These are phyloP conservation scores for Amyelois transitella DNA, from an alignment of 1,140 invertebrate genomes.

Conservation along the genomic window DNA sequence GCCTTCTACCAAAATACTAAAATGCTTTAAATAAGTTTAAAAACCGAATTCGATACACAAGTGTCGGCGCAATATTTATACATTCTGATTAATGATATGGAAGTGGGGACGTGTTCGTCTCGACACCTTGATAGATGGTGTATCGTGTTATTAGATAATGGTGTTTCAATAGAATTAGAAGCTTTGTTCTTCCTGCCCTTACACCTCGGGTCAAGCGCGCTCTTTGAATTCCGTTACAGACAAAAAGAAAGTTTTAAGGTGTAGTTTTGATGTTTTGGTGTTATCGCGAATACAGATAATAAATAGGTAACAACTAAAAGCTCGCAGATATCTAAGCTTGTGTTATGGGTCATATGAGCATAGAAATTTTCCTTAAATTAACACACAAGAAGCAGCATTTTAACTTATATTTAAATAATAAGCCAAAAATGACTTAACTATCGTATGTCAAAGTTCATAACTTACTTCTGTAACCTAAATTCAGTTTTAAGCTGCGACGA, in stretches of 20 bases:
- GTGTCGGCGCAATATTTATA: constrained; percentile 62
- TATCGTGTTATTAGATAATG: constrained; percentile 67
- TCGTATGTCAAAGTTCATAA: too few species aligned
- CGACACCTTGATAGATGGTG: constrained; percentile 49
- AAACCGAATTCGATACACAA: constrained; percentile 61
- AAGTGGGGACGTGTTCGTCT: constrained; percentile 51
- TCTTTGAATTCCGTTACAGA: background rate
- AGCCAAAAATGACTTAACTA: too few species aligned
- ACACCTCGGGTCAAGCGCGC: constrained; percentile 22
- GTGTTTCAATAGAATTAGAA: constrained; percentile 67
- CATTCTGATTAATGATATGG: constrained; percentile 69
- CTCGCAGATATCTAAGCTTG: background rate
- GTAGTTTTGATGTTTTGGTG: background rate
- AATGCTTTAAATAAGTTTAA: constrained; percentile 14
- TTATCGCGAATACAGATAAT: background rate
- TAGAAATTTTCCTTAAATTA: too few species aligned
- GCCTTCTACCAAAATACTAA: too few species aligned
- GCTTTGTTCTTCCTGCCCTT: constrained; percentile 57
- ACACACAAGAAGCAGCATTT: too few species aligned
- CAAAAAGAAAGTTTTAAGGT: background rate
- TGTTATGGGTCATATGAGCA: too few species aligned
- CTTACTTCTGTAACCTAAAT: too few species aligned
- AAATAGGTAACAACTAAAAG: background rate
- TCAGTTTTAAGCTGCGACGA: too few species aligned
- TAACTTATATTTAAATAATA: too few species aligned